Evolutionary conservation across 1,140 invertebrate genomes (phyloP), one percentile per base, ranked within the genome.

Genomic region (Gerris buenoi): DNA sequence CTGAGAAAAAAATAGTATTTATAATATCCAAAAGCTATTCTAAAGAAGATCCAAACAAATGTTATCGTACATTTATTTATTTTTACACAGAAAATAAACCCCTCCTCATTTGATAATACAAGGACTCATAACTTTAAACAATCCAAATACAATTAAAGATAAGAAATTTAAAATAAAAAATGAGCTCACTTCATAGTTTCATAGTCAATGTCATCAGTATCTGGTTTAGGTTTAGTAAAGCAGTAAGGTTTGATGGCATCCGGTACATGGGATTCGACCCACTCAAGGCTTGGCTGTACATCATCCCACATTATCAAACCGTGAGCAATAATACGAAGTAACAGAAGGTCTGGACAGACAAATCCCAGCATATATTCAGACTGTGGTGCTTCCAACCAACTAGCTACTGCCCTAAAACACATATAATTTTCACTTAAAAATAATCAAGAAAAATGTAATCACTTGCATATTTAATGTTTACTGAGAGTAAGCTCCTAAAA

Each of bases 311-410:
- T 76, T 27, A 97, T 91, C 2, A 97, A 76, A 14, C 71, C 72
- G 65, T 86, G 83, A 1, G 91, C 85, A 27, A 95, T 81, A 63
- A 89, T 86, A 72, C 95, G 79, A 29, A 98, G 76, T 72, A 97
- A 81, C 0, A 98, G 80, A 72, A 97, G 88, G 79, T 98, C 95
- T 0, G 95, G 95, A 61, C 94, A 80, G 2, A 97, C 92, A 77
- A 91, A 90, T 77, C 97, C 93, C 27, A 98, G 79, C 66, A 95
- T 79, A 79, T 93, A 94, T 62, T 93, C 87, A 0, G 93, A 97
- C 69, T 88, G 85, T 1, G 95, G 94, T 5, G 90, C 88, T 60
- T 85, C 81, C 83, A 98, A 88, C 95, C 95, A 98, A 70, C 90
- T 87, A 5, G 93, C 91, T n/a, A 96, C 87, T 3, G 93, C 89